Base-by-base conservation (phyloP, 2,888 invertebrate genomes). In the Teleogryllus oceanicus region DNA sequence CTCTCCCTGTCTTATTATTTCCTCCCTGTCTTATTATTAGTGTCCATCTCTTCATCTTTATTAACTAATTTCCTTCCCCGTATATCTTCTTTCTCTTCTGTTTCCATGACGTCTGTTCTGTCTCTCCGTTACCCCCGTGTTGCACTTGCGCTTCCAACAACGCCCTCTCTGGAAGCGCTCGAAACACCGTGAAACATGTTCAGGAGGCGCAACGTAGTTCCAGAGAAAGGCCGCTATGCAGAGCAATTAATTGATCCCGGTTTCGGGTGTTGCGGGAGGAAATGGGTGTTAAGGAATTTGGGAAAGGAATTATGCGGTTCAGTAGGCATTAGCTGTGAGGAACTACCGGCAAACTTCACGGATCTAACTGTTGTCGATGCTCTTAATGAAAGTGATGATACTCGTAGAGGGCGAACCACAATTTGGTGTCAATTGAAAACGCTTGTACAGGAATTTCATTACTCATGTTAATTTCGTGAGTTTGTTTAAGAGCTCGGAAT, bases 231-330 rank as follows among this genome's bases (percentile, higher is more conserved):
- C 62, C n/a, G 62, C 62, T 62, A 62, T 62, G 62, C 62, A 62
- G n/a, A n/a, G 16, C 13, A 62, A 62, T 62, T 62, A 62, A 62
- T 62, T 62, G 62, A 62, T 62, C 62, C 62, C n/a, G 62, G 62
- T 62, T 62, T 62, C n/a, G n/a, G 62, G 62, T 62, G 62, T 62
- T 62, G 62, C 62, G 62, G 62, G 62, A 62, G 62, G 62, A 62
- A 62, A 62, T 62, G 62, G 62, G n/a, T 62, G 62, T n/a, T 62
- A 16, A 62, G 62, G 62, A 62, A 62, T 62, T 62, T 62, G 62
- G 62, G 62, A 62, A 62, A 62, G 62, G 62, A 62, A 62, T 62
- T 62, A 62, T 62, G n/a, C 62, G 62, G 62, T 62, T 62, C 62
- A 62, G 62, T n/a, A 62, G n/a, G 62, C 62, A 62, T 62, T 62